phyloP scores from a whole-genome alignment of 1,140 invertebrate species.

The Dinoponera quadriceps region DNA sequence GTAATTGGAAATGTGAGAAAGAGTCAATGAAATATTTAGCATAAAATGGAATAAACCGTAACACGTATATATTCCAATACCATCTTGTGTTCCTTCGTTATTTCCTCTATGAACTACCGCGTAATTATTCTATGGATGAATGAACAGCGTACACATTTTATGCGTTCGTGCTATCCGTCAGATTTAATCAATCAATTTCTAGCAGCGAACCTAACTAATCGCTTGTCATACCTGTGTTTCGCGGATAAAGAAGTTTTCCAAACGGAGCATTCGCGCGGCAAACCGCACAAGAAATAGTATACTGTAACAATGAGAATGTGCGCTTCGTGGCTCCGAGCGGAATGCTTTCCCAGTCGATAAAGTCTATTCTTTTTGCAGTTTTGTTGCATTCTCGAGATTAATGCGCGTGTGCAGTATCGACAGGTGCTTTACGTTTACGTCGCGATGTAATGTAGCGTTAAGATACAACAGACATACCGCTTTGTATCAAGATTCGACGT shows the following conservation, averaged over 20 bases:
- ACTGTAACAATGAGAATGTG: constrained; percentile 41
- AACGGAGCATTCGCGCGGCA: neutral
- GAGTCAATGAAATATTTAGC: neutral
- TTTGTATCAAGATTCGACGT: constrained; percentile 10
- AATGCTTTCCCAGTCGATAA: constrained; percentile 26
- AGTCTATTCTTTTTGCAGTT: constrained; percentile 10
- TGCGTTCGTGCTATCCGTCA: neutral
- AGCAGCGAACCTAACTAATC: constrained; percentile 6
- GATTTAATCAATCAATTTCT: constrained; percentile 15
- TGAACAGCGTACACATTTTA: neutral
- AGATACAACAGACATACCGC: constrained; percentile 11
- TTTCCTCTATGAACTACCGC: neutral
- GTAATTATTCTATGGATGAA: neutral
- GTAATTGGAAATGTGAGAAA: neutral
- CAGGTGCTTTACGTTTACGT: constrained; percentile 32
- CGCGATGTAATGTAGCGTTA: constrained; percentile 24
- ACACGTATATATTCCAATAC: neutral
- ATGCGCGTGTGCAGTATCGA: constrained; percentile 19
- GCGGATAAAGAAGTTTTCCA: constrained; percentile 14
- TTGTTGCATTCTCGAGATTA: constrained; percentile 30
- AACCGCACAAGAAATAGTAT: constrained; percentile 36
- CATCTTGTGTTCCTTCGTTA: neutral
- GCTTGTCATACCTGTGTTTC: neutral
- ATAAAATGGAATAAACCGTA: neutral
- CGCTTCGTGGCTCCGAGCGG: neutral